Evolutionary conservation across 2,797 vertebrate genomes (phyloP).

Genomic region (Pantherophis vulpinus): DNA sequence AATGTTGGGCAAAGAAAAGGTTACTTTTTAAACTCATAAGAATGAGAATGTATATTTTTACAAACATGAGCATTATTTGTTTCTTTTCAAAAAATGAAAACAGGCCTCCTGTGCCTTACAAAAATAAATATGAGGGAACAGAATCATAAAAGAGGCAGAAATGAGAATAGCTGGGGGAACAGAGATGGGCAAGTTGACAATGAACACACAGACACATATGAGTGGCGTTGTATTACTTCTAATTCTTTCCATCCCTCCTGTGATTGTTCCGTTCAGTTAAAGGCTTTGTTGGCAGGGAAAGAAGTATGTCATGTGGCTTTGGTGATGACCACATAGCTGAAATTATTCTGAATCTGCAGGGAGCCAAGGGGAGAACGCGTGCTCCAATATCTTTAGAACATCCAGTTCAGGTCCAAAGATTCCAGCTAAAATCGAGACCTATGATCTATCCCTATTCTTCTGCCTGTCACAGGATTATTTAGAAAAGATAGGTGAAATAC

Average conservation of each 20-base stretch:
- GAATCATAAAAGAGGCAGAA: not conserved
- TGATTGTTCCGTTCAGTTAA: not conserved
- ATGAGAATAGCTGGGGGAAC: not conserved
- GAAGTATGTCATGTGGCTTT: not conserved
- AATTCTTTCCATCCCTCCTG: constrained; percentile 1
- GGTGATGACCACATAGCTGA: not conserved
- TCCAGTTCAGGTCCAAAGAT: not conserved
- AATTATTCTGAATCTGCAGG: not conserved
- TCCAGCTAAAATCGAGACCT: not conserved
- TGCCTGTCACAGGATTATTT: not conserved
- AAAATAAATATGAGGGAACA: not conserved
- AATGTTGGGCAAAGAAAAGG: not conserved
- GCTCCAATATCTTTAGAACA: not conserved
- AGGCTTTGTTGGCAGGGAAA: constrained; percentile 1
- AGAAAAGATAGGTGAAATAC: not conserved
- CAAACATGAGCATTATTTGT: not conserved
- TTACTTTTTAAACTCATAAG: not conserved
- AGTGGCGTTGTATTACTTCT: not conserved
- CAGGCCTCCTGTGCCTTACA: not conserved
- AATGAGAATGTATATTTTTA: not conserved
- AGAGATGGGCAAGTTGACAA: not conserved
- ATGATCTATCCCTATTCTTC: not conserved
- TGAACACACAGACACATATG: not conserved
- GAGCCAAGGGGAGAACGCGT: not conserved
- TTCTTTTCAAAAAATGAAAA: not conserved